Evolutionary conservation across 2,888 invertebrate species (phyloP).

Genomic region (Theretra japonica): DNA sequence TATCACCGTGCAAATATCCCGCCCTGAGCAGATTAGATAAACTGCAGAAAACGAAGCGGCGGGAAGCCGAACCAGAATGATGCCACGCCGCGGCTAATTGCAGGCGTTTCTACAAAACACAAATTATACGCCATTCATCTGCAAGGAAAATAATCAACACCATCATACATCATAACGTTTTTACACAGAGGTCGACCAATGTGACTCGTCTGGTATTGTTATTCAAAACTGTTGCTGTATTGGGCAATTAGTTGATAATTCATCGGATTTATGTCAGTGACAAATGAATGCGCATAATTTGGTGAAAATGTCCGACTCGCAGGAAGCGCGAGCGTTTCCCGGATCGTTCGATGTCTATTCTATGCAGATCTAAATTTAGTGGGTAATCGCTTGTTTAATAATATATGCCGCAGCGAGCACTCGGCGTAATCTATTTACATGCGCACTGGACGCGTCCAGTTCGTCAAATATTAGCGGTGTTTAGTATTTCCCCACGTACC

Average conservation of each 20-base stretch:
- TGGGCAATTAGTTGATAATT: constrained; percentile 24
- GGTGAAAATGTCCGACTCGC: constrained; percentile 65
- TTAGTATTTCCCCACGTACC: not conserved
- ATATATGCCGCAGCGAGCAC: constrained; percentile 61
- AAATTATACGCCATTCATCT: constrained; percentile 53
- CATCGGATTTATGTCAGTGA: constrained; percentile 44
- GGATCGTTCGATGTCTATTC: constrained; percentile 54
- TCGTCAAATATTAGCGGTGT: constrained; percentile 33
- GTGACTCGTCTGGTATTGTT: constrained; percentile 43
- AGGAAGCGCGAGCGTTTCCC: constrained; percentile 58
- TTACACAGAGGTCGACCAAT: constrained; percentile 46
- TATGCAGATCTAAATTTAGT: constrained; percentile 73
- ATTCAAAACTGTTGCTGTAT: constrained; percentile 31
- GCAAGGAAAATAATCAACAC: constrained; percentile 44
- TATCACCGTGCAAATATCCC: constrained; percentile 82
- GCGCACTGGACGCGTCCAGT: constrained; percentile 45
- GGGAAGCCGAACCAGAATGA: constrained; percentile 59
- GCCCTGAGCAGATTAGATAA: constrained; percentile 79
- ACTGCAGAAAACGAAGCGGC: constrained; percentile 62
- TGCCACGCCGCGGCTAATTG: constrained; percentile 52
- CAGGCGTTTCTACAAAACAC: constrained; percentile 43
- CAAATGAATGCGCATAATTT: constrained; percentile 74
- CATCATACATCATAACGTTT: constrained; percentile 43
- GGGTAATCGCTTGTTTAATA: constrained; percentile 71
- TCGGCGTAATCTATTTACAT: constrained; percentile 58